Percentiles rank a stretch among this genome's conserved stretches.
Conservation (phyloP, 2,797 vertebrate species). For the Tapera naevia region DNA sequence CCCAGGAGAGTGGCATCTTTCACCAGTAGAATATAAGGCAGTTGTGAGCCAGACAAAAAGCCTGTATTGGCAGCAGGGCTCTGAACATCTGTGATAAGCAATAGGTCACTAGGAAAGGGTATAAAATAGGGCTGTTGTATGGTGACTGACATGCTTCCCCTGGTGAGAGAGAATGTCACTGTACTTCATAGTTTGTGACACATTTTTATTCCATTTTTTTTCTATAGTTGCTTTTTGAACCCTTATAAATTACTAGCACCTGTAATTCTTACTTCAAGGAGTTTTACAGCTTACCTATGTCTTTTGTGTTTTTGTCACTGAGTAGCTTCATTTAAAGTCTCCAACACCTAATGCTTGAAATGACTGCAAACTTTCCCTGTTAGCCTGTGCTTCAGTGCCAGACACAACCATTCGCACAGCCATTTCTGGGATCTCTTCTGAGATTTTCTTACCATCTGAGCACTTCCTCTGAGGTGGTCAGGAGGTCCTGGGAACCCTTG, state of each 20-base stretch:
- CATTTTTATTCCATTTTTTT: not conserved
- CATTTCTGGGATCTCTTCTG: not conserved
- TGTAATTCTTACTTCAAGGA: not conserved
- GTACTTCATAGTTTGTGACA: not conserved
- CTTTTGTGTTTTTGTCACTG: not conserved
- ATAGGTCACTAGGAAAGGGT: not conserved
- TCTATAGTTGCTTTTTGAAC: not conserved
- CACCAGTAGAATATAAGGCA: not conserved
- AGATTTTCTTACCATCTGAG: not conserved
- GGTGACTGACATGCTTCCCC: not conserved
- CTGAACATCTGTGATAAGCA: not conserved
- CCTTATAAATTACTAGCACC: not conserved
- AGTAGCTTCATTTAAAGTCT: not conserved
- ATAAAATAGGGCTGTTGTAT: not conserved
- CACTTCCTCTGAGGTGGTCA: not conserved
- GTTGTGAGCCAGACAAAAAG: not conserved
- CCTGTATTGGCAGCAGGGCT: not conserved
- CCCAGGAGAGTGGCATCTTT: not conserved
- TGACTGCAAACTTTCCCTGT: not conserved
- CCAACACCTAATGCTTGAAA: not conserved
- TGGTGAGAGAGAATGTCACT: not conserved
- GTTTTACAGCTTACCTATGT: not conserved
- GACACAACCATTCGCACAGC: not conserved
- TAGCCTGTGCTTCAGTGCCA: not conserved
- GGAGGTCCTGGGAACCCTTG: not conserved